Evolutionary conservation across 2,113 vertebrate species (phyloP).

Genomic region (Stigmatopora nigra): DNA sequence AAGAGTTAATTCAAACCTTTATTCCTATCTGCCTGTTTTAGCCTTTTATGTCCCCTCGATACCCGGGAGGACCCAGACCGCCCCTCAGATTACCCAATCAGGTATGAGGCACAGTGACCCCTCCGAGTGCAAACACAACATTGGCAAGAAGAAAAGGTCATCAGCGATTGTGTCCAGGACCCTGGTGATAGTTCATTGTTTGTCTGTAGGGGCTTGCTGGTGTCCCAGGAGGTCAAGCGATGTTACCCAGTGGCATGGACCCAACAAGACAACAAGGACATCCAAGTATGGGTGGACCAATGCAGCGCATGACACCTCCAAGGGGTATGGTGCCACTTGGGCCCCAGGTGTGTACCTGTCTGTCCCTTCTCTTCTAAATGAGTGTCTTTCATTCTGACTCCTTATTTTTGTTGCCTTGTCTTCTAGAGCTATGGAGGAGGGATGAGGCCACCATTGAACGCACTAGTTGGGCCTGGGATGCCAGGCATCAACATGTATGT

Average conservation of each 20-base stretch:
- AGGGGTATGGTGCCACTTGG: conserved; percentile 95
- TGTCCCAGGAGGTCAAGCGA: conserved; percentile 89
- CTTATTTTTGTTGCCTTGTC: conserved; percentile 70
- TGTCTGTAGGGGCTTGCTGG: conserved; percentile 81
- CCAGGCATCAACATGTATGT: conserved; percentile 95
- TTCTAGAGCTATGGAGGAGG: conserved; percentile 93
- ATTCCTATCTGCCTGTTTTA: conserved; percentile 44
- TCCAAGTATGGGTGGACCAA: conserved; percentile 94
- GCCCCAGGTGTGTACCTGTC: conserved; percentile 81
- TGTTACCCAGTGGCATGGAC: conserved; percentile 94
- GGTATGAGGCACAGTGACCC: conserved; percentile 65
- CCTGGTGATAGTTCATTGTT: conserved; percentile 1
- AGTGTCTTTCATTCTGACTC: neutral
- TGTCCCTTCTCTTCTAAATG: neutral
- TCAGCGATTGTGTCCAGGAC: conserved; percentile 5
- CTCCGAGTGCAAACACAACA: conserved; percentile 10
- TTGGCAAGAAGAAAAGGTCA: neutral
- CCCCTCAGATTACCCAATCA: conserved; percentile 96
- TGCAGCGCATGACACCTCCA: conserved; percentile 97
- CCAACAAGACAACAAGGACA: conserved; percentile 95
- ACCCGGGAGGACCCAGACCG: conserved; percentile 94
- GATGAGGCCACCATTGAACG: conserved; percentile 97
- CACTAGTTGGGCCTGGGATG: conserved; percentile 94
- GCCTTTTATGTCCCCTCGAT: conserved; percentile 98
- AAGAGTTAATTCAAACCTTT: conserved; percentile 1